These are phyloP conservation scores for Montipora foliosa DNA, from an alignment of 64 coral and sea anemone species.

Conservation along the genomic window DNA sequence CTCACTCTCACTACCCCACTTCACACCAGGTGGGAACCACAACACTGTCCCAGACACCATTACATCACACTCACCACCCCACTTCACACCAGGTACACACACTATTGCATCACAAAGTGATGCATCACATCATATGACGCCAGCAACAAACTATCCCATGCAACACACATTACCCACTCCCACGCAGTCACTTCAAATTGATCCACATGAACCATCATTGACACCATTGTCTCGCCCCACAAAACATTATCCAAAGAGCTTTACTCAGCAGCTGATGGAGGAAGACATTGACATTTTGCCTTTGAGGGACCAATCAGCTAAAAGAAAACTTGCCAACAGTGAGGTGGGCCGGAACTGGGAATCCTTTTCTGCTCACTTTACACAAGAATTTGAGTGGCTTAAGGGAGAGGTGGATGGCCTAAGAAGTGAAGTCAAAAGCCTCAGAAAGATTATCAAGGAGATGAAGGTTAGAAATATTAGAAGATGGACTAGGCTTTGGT, in stretches of 20 bases:
- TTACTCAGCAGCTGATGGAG: neutral
- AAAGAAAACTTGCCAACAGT: neutral
- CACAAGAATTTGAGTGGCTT: conserved; percentile 37
- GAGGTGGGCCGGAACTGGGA: conserved; percentile 10
- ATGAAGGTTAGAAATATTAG: neutral
- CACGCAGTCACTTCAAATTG: neutral
- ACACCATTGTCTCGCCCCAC: conserved; percentile 5
- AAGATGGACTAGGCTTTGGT: neutral
- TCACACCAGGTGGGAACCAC: neutral
- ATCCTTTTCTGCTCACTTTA: conserved; percentile 26
- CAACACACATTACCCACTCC: neutral
- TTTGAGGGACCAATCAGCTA: neutral
- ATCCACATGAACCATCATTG: neutral
- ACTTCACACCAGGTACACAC: neutral
- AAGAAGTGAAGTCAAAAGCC: neutral
- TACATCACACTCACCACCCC: neutral
- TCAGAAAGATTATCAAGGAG: conserved; percentile 13
- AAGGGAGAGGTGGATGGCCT: conserved; percentile 50
- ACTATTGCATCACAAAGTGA: neutral
- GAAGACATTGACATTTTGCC: neutral
- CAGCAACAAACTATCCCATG: neutral
- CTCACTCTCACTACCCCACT: neutral
- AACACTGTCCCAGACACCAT: neutral
- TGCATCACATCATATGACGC: neutral
- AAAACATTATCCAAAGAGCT: neutral